A percentile compares a stretch with the other conserved stretches of the same genome.
Conservation (phyloP, 2,888 invertebrate genomes). For the Euphydryas editha region DNA sequence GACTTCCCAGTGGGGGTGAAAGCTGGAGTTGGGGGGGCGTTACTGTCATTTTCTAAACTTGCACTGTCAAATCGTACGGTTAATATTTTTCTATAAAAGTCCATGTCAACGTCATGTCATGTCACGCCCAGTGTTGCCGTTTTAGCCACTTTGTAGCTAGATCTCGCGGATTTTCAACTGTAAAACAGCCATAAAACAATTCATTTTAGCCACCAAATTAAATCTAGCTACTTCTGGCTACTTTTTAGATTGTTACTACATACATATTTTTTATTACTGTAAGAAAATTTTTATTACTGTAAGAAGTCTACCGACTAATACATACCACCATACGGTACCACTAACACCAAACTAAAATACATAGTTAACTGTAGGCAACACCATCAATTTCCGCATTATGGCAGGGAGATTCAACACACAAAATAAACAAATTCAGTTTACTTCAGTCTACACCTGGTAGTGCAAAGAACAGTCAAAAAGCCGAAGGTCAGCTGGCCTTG, state of each 20-base stretch:
- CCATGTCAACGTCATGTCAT: no score
- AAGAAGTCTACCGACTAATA: no score
- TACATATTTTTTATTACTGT: no score
- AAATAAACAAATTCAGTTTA: conserved; percentile 4
- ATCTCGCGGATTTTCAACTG: not conserved
- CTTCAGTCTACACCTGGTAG: not conserved
- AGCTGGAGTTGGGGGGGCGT: no score
- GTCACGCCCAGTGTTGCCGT: conserved; percentile 1
- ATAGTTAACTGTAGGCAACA: not conserved
- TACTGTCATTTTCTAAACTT: no score
- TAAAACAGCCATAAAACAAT: not conserved
- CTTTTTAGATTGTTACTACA: not conserved
- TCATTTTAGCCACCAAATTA: not conserved
- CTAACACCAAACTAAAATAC: not conserved
- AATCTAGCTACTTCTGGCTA: not conserved
- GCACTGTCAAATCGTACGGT: no score
- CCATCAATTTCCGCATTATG: not conserved
- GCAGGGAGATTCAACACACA: not conserved
- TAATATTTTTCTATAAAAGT: no score
- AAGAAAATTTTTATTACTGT: no score
- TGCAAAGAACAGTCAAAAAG: not conserved
- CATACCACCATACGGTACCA: no score
- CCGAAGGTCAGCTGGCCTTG: conserved; percentile 17
- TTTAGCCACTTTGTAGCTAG: not conserved
- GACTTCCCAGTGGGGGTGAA: no score